phyloP scores from a whole-genome alignment of 2,888 invertebrate genomes.

The Eupithecia dodoneata region DNA sequence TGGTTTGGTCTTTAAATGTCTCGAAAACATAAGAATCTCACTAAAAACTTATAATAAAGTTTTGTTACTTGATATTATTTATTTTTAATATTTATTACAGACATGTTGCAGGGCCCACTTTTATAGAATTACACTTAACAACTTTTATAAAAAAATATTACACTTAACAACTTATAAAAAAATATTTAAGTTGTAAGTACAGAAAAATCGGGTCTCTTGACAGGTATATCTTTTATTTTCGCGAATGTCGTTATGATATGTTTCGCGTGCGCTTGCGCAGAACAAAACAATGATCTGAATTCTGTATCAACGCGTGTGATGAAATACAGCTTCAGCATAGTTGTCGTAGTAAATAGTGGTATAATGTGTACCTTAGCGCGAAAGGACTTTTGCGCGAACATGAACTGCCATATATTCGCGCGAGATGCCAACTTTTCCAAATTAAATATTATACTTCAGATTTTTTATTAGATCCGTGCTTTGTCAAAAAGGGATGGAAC shows the following conservation, averaged over 20 bases:
- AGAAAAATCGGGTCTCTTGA: background rate
- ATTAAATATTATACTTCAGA: no score
- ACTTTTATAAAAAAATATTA: background rate
- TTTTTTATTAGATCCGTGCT: no score
- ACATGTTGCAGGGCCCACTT: background rate
- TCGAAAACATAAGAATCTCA: background rate
- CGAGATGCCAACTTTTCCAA: no score
- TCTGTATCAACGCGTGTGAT: background rate
- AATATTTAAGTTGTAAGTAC: no score
- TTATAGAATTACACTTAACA: background rate
- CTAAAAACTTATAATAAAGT: background rate
- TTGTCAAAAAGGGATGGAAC: no score
- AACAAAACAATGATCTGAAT: constrained; percentile 2
- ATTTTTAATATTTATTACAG: background rate
- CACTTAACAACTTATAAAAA: background rate
- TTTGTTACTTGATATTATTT: background rate
- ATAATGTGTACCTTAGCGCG: background rate
- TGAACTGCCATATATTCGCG: background rate
- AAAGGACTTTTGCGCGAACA: background rate
- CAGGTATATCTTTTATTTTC: background rate
- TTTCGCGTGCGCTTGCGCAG: background rate
- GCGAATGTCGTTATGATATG: background rate
- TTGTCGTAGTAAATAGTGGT: background rate
- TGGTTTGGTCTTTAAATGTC: background rate
- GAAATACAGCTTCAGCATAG: background rate